These are phyloP conservation scores for Iselma pallidipennis DNA, from an alignment of 2,888 invertebrate genomes.

Conservation along the genomic window DNA sequence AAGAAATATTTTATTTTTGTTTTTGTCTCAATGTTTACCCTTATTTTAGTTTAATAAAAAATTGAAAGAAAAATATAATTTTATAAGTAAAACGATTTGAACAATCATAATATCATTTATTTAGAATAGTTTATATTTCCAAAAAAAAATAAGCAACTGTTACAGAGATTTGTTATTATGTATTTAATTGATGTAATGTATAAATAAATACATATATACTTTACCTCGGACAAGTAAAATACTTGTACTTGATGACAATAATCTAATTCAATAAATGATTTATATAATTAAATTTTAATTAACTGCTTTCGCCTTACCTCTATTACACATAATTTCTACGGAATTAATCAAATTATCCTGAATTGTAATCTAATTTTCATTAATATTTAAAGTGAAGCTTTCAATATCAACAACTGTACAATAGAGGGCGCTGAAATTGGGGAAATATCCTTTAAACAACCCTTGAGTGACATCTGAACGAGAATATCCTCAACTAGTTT, in stretches of 20 bases:
- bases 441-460: too few species aligned
- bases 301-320: background rate
- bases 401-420: background rate
- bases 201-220: slow-evolving; percentile 39
- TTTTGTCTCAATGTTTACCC: background rate
- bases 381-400: background rate
- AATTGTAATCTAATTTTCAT: background rate
- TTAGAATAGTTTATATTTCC: slow-evolving; percentile 36
- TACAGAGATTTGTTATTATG: slow-evolving; percentile 44
- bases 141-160: slow-evolving; percentile 33
- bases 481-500: too few species aligned
- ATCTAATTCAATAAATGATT: slow-evolving; percentile 54
- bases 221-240: slow-evolving; percentile 48
- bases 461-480: too few species aligned
- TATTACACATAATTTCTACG: background rate
- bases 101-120: slow-evolving; percentile 46
- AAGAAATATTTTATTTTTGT: slow-evolving; percentile 15
- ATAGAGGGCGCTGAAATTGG: background rate
- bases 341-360: background rate
- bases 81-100: slow-evolving; percentile 31
- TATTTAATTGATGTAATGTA: slow-evolving; percentile 47
- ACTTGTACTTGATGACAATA: slow-evolving; percentile 56
- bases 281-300: slow-evolving; percentile 29
- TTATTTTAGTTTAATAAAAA: slow-evolving; percentile 24
- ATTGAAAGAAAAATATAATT: slow-evolving; percentile 15